These are phyloP conservation scores for Synergus gifuensis DNA, from an alignment of 2,888 invertebrate species.

Conservation along the genomic window DNA sequence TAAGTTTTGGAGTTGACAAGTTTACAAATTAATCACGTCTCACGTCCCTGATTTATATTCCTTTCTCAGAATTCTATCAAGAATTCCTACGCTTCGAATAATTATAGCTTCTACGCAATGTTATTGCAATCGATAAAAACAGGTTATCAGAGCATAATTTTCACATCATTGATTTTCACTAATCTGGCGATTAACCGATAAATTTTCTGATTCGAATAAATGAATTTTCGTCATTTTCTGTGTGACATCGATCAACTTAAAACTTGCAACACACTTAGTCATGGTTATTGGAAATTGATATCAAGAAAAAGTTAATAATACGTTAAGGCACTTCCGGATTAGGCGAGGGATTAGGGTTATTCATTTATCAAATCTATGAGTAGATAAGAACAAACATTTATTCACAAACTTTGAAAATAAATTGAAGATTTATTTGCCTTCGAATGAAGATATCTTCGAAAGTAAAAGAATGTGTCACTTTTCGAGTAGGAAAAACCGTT, in stretches of 20 bases:
- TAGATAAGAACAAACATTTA: background rate
- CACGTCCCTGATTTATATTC: background rate
- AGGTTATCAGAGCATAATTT: background rate
- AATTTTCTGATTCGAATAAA: background rate
- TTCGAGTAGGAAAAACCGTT: slow-evolving; percentile 24
- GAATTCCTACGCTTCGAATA: background rate
- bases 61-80: background rate
- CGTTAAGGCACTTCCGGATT: too few species aligned
- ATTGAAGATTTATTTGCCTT: background rate
- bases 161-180: background rate
- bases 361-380: too few species aligned
- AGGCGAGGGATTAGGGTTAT: too few species aligned
- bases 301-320: too few species aligned
- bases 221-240: background rate
- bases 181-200: background rate
- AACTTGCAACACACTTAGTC: too few species aligned
- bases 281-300: too few species aligned
- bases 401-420: background rate
- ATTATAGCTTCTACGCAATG: background rate
- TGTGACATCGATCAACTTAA: too few species aligned
- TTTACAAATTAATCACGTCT: background rate
- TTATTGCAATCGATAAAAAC: background rate
- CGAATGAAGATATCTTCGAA: background rate
- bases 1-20: background rate
- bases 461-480: slow-evolving; percentile 15